phyloP scores from a whole-genome alignment of 2,888 invertebrate genomes.

The Creontiades dilutus region DNA sequence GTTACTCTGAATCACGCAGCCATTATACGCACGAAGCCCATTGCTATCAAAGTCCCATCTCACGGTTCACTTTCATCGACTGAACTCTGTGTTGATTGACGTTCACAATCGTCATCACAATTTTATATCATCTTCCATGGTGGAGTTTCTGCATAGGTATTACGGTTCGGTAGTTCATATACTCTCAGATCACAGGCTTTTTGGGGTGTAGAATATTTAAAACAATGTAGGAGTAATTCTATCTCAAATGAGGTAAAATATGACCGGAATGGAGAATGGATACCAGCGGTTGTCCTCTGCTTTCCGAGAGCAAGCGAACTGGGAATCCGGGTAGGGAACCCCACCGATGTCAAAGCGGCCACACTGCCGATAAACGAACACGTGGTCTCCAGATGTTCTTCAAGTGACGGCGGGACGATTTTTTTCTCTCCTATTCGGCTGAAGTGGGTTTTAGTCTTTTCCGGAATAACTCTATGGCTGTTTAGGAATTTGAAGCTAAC shows the following conservation, averaged over 20 bases:
- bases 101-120: too few species aligned
- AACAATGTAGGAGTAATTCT: too few species aligned
- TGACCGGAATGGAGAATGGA: background rate
- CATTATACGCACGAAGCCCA: background rate
- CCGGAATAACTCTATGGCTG: slow-evolving; percentile 17
- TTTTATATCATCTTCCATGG: too few species aligned
- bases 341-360: background rate
- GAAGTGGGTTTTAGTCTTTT: slow-evolving; percentile 28
- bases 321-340: background rate
- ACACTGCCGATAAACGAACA: slow-evolving; percentile 48
- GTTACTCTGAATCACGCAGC: background rate
- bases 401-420: background rate
- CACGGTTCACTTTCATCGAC: slow-evolving; percentile 38
- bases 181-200: background rate
- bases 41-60: slow-evolving; percentile 28
- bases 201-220: too few species aligned
- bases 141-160: too few species aligned
- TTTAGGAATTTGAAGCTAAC: slow-evolving; percentile 31
- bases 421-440: slow-evolving; percentile 28
- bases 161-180: too few species aligned
- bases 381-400: slow-evolving; percentile 68
- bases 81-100: background rate
- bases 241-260: background rate
- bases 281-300: background rate
- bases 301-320: background rate